Evolutionary conservation across 2,113 vertebrate species (phyloP), one percentile per base, ranked within the genome.

Genomic region (Myotis lucifugus): DNA sequence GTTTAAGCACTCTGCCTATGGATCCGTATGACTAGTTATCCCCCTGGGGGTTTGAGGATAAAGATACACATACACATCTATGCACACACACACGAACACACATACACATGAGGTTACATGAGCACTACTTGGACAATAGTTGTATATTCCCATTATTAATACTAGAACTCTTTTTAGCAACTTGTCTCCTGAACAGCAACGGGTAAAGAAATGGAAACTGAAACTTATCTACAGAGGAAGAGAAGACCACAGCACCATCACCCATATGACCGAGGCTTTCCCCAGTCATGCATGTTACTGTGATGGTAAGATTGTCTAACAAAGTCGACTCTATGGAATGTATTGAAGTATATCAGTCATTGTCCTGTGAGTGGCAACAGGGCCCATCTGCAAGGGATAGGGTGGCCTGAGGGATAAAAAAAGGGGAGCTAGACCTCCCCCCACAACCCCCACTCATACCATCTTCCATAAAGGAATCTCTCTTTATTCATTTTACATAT

Each of bases 21-120:
- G 52, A 12, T 37, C 21, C 50, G 59, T 8, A 18, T 17, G 40
- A 34, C 76, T n/a, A 76, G 29, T 32, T 48, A 74, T 1, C 15
- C 0, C 1, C 15, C 19, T 61, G 10, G n/a, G 5, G n/a, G 1
- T 21, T 0, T 10, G 2, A 3, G 10, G 8, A 46, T 40, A 46
- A 69, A 83, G 4, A 67, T 5, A 37, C 40, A 50, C 37, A 32
- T 46, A 32, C 7, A 15, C 8, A 61, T 12, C 59, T 61, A 8
- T 40, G 25, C 34, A 37, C 25, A 23, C 27, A 48, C 37, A 46
- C 34, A 67, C 3, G 50, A 27, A 78, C 2, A 88, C 27, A 69
- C 3, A 59, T 27, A 78, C 2, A 70, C 21, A 64, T 0, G 3
- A 5, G 4, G n/a, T 29, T 76, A 85, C 1, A 23, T 50, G 29